A percentile compares a stretch with the other conserved stretches of the same genome.
phyloP scores from a whole-genome alignment of 2,888 invertebrate genomes.

The Apodemia mormo region DNA sequence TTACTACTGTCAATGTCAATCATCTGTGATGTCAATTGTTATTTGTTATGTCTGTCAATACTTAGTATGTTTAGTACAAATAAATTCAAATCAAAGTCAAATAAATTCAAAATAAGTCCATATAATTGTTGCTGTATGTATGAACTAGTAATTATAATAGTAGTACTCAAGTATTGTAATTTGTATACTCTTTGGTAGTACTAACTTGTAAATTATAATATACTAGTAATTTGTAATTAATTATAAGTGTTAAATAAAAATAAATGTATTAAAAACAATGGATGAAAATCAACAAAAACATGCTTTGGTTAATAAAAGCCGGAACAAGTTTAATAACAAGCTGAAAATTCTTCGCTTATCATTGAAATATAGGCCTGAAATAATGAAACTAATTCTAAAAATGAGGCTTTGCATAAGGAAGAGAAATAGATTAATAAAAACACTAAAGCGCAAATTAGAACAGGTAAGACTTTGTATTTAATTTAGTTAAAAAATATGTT shows the following conservation, averaged over 20 bases:
- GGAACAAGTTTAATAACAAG: slow-evolving; percentile 37
- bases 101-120: too few relatives aligned
- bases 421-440: slow-evolving; percentile 81
- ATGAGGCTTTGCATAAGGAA: slow-evolving; percentile 79
- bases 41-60: too few relatives aligned
- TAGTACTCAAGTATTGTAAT: too few relatives aligned
- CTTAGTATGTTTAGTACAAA: too few relatives aligned
- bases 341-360: slow-evolving; percentile 56
- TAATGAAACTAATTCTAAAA: slow-evolving; percentile 79
- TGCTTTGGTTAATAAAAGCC: slow-evolving; percentile 17
- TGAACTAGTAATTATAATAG: too few relatives aligned
- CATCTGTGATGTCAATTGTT: too few relatives aligned
- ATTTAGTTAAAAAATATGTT: too few relatives aligned
- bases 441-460: slow-evolving; percentile 80
- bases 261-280: background rate
- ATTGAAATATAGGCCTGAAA: slow-evolving; percentile 82
- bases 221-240: background rate
- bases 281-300: slow-evolving; percentile 1
- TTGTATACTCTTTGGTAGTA: too few relatives aligned
- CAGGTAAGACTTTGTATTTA: slow-evolving; percentile 57
- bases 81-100: too few relatives aligned
- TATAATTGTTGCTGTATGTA: too few relatives aligned
- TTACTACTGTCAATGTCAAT: too few relatives aligned
- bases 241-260: background rate
- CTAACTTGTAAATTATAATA: too few relatives aligned